Evolutionary conservation across 2,797 vertebrate species (phyloP), one percentile per base, ranked within the genome.

Genomic region (Macropodus opercularis): DNA sequence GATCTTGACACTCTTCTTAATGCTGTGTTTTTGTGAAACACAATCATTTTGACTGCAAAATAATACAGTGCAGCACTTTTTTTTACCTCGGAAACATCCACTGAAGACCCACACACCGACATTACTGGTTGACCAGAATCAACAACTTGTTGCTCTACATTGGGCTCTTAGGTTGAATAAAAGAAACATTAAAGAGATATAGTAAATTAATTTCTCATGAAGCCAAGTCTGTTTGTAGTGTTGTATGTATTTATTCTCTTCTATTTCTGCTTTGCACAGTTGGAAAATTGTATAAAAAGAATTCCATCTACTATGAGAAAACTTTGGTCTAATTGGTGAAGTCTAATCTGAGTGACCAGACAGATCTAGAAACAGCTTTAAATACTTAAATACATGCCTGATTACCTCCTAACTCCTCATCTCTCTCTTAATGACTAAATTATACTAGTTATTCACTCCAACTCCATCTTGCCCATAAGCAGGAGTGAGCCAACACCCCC

Each of bases 361-460:
- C 42, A 65, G 31, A 44, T 67, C 44, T 17, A 58, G 50, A 67
- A 46, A 12, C 64, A 60, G 61, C 67, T 73, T 79, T 72, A 77
- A 80, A 85, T 69, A 72, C 76, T 79, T 65, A 66, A 69, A 72
- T 70, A 48, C 43, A 63, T 47, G 72, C 48, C 51, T 68, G 79
- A 80, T 79, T 82, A 69, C 66, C 54, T 74, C 56, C 27, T 63
- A 36, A 63, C 17, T 54, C 40, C 53, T 27, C 47, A 41, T 63
- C 32, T 58, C 54, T 49, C 26, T 74, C 67, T 67, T 83, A 86
- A 86, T 81, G 70, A 75, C 75, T 54, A 78, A 84, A 83, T 86
- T 61, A 87, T 86, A 49, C 74, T 52, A 54, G 57, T 80, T 69
- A 82, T 83, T 81, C 81, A 75, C 62, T 67, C 51, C 54, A 81